A percentile compares a stretch with the other conserved stretches of the same genome.
Conservation (phyloP, 2,888 invertebrate genomes). For the Epistrophella euchroma region DNA sequence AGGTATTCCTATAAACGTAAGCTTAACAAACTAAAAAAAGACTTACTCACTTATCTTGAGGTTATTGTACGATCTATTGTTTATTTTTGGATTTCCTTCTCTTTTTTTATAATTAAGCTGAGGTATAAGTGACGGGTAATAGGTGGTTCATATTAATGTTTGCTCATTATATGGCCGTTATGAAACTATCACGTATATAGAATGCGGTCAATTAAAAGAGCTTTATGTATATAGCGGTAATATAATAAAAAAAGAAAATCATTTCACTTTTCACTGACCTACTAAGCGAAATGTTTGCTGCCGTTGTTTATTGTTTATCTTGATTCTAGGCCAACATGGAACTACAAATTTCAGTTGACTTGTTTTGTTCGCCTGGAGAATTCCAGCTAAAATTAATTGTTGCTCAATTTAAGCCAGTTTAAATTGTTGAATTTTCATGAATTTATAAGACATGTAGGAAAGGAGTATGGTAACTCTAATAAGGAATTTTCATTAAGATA, state of each 20-base stretch:
- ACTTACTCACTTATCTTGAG: conserved; percentile 32
- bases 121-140: background rate
- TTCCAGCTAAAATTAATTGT: background rate
- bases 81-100: conserved; percentile 40
- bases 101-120: background rate
- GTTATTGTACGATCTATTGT: conserved; percentile 63
- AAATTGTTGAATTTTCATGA: background rate
- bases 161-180: conserved; percentile 58
- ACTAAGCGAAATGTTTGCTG: conserved; percentile 25
- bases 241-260: conserved; percentile 59
- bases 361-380: background rate
- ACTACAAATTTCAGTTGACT: background rate
- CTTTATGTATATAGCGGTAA: conserved; percentile 18
- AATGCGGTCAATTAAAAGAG: conserved; percentile 61
- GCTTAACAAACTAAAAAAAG: background rate
- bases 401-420: background rate
- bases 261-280: conserved; percentile 71
- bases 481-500: background rate
- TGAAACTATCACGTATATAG: conserved; percentile 55
- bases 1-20: background rate
- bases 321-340: conserved; percentile 56
- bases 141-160: conserved; percentile 44
- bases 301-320: conserved; percentile 25
- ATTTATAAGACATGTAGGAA: background rate
- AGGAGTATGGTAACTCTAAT: too few species aligned